Conservation (phyloP, 2,888 invertebrate genomes). For the Plebejus anna region DNA sequence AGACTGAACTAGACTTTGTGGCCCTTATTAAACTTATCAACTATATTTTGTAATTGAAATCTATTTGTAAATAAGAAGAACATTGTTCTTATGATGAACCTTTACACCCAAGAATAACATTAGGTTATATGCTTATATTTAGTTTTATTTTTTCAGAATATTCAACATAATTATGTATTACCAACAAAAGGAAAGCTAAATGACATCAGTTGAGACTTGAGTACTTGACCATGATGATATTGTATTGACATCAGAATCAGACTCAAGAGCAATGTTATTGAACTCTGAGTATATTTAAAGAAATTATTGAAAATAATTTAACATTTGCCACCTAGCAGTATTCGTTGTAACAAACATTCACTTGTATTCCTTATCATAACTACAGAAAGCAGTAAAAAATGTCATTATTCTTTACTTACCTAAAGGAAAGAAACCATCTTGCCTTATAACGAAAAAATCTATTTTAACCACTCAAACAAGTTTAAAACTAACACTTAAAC, state of each 20-base stretch:
- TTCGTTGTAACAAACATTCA: slow-evolving; percentile 34
- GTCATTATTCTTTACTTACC: slow-evolving; percentile 45
- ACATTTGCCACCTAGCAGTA: not conserved
- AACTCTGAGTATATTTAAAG: not conserved
- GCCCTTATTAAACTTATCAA: no score
- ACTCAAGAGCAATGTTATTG: not conserved
- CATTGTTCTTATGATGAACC: no score
- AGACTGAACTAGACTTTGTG: no score
- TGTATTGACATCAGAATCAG: not conserved
- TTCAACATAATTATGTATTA: not conserved
- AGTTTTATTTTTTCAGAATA: no score
- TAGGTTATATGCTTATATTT: no score
- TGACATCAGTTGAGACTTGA: not conserved
- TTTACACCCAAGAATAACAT: no score
- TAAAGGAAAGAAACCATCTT: slow-evolving; percentile 50
- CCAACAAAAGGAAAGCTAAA: not conserved
- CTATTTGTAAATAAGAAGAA: no score
- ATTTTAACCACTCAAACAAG: slow-evolving; percentile 40
- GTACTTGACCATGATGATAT: not conserved
- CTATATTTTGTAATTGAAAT: no score
- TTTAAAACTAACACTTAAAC: slow-evolving; percentile 53
- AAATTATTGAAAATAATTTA: not conserved
- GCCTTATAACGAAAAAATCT: slow-evolving; percentile 42
- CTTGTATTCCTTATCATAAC: slow-evolving; percentile 47
- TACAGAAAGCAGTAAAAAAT: slow-evolving; percentile 43